These are phyloP conservation scores for Ibycter americanus DNA, from an alignment of 2,797 vertebrate species.

Conservation along the genomic window DNA sequence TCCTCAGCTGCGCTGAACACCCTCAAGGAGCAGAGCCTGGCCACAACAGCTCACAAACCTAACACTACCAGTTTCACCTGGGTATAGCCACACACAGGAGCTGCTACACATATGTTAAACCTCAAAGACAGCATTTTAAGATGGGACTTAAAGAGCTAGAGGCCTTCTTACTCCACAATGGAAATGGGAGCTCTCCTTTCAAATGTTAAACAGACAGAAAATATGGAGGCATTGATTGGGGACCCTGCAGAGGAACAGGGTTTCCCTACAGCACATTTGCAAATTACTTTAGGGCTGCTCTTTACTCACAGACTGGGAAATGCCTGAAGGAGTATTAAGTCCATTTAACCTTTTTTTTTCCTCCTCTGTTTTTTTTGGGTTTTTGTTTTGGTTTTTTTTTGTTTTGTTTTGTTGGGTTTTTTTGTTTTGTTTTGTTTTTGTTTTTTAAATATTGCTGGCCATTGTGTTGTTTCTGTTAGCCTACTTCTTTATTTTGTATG, in stretches of 20 bases:
- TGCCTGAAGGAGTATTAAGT: neutral
- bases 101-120: neutral
- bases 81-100: neutral
- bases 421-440: too few relatives aligned
- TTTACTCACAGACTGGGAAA: neutral
- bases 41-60: neutral
- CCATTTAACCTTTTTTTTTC: neutral
- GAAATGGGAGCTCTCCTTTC: neutral
- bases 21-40: neutral
- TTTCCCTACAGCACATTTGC: neutral
- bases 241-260: neutral
- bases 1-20: neutral
- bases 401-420: too few relatives aligned
- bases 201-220: neutral
- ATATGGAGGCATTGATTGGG: neutral
- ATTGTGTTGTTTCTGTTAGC: neutral
- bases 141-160: neutral
- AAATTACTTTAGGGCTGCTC: neutral
- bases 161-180: neutral
- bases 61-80: neutral
- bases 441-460: neutral
- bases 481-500: neutral
- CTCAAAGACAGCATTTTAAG: neutral
- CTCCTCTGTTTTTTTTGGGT: accelerated
- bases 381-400: too few relatives aligned